Evolutionary conservation across 1,140 invertebrate genomes (phyloP).

Genomic region (Lithobius niger): DNA sequence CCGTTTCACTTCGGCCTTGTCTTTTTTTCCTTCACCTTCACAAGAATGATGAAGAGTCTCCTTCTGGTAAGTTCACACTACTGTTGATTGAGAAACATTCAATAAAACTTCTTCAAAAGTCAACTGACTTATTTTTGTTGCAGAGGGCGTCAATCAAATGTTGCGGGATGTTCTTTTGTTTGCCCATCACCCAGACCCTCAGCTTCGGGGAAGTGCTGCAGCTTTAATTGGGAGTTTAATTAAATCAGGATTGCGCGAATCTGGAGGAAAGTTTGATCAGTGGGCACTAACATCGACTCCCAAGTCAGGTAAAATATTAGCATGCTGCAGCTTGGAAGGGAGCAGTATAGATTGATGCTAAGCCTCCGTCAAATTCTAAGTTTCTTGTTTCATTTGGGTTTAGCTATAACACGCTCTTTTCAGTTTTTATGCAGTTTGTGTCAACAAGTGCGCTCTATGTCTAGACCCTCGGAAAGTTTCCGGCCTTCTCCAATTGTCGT

Average conservation of each 20-base stretch:
- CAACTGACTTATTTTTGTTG: background rate
- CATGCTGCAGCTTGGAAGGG: too few species aligned
- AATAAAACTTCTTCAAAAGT: too few species aligned
- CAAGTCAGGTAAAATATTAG: background rate
- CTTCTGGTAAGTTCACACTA: too few species aligned
- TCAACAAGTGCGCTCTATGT: too few species aligned
- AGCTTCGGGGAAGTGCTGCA: constrained; percentile 57
- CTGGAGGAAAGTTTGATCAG: constrained; percentile 34
- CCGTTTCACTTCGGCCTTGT: constrained; percentile 52
- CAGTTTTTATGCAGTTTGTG: too few species aligned
- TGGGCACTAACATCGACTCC: background rate
- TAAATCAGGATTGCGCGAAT: constrained; percentile 42
- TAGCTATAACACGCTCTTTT: too few species aligned
- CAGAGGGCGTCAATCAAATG: constrained; percentile 27
- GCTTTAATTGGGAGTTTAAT: constrained; percentile 52
- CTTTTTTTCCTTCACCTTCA: constrained; percentile 46
- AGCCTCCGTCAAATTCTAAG: too few species aligned
- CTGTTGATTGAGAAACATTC: too few species aligned
- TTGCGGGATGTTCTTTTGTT: constrained; percentile 56
- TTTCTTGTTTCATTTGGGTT: too few species aligned
- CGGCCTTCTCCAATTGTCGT: too few species aligned
- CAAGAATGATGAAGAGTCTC: constrained; percentile 13
- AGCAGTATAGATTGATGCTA: too few species aligned
- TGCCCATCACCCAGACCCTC: constrained; percentile 60
- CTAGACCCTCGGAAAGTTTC: too few species aligned